phyloP scores from a whole-genome alignment of 2,113 vertebrate species.

The Spilogale gracilis region DNA sequence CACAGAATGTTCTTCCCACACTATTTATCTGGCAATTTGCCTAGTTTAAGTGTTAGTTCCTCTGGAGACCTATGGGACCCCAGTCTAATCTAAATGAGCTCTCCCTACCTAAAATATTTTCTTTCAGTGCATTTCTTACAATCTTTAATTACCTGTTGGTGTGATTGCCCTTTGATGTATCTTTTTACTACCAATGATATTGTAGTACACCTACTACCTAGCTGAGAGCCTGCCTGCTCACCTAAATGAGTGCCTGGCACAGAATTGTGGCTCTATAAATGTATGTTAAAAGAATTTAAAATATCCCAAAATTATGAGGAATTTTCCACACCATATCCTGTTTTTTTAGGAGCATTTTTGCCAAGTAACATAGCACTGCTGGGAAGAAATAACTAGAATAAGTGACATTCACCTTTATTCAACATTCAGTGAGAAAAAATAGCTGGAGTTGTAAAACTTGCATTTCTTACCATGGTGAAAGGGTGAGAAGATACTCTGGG shows the following conservation, averaged over 20 bases:
- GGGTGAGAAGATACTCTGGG: not conserved
- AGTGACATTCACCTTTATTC: not conserved
- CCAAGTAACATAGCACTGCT: not conserved
- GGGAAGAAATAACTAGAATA: not conserved
- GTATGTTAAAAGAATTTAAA: not conserved
- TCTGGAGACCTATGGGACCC: not conserved
- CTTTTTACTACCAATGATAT: not conserved
- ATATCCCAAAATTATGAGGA: not conserved
- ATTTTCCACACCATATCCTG: not conserved
- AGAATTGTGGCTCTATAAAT: not conserved
- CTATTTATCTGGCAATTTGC: not conserved
- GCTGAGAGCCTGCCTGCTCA: not conserved
- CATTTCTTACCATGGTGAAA: not conserved
- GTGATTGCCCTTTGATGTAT: not conserved
- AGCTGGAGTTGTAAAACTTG: not conserved
- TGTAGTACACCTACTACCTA: not conserved
- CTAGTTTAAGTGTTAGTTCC: not conserved
- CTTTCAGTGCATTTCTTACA: not conserved
- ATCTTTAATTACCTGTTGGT: not conserved
- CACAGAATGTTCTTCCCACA: not conserved
- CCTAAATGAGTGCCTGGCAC: not conserved
- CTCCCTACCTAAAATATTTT: not conserved
- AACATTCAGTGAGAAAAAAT: not conserved
- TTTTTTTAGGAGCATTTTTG: not conserved
- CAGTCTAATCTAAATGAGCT: not conserved